Percentiles rank a stretch among this genome's conserved stretches.
Conservation (phyloP, 2,888 invertebrate genomes). For the Apomyelois bistriatella region DNA sequence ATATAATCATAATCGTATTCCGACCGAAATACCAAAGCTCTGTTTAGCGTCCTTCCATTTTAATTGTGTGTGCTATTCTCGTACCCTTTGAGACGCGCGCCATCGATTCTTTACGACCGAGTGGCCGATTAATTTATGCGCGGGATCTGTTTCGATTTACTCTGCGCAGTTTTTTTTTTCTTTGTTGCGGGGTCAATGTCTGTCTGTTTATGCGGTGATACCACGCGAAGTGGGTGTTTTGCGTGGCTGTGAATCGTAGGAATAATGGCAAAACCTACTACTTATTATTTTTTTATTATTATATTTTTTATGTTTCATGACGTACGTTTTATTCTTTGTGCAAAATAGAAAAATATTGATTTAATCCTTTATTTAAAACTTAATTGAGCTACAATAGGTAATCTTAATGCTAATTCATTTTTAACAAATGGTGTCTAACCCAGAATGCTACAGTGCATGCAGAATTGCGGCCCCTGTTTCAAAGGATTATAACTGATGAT, state of each 20-base stretch:
- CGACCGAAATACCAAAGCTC: slow-evolving; percentile 4
- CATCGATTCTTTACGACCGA: slow-evolving; percentile 5
- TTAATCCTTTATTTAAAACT: too few species aligned
- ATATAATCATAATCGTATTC: neutral
- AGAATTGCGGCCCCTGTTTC: too few species aligned
- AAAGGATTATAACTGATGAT: too few species aligned
- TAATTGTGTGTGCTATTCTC: neutral
- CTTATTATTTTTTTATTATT: neutral
- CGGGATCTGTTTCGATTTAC: neutral
- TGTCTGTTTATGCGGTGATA: neutral
- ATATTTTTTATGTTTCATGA: neutral
- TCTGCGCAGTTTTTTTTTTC: neutral
- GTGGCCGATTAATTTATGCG: slow-evolving; percentile 1
- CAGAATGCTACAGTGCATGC: too few species aligned
- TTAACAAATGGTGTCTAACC: too few species aligned
- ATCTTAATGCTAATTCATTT: too few species aligned
- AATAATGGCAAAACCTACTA: neutral
- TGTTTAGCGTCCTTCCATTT: slow-evolving; percentile 1
- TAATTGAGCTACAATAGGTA: too few species aligned
- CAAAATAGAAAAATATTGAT: too few species aligned
- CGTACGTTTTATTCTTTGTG: neutral
- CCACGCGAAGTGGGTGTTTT: neutral
- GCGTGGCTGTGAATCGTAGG: neutral
- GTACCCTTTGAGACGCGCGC: slow-evolving; percentile 4
- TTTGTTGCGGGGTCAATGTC: slow-evolving; percentile 3